Evolutionary conservation across 2,113 vertebrate genomes (phyloP).

Genomic region (Lichenostomus cassidix): DNA sequence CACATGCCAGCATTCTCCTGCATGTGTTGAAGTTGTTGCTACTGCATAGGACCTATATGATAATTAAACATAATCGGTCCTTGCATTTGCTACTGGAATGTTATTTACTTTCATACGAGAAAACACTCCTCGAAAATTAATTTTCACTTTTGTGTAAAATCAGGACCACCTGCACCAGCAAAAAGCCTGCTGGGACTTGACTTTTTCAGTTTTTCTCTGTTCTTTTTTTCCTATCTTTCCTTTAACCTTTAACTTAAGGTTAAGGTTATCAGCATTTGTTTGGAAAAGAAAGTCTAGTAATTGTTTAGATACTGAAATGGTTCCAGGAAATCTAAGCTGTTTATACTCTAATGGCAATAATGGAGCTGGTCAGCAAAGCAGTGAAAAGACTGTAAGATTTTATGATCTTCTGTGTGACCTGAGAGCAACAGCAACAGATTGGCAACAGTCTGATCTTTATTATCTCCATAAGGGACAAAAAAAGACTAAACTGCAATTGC

Average conservation of each 20-base stretch:
- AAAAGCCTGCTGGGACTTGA: neutral
- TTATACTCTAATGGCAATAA: neutral
- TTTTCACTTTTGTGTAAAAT: neutral
- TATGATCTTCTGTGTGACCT: neutral
- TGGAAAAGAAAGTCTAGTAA: neutral
- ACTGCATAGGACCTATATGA: neutral
- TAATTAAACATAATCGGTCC: neutral
- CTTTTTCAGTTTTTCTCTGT: neutral
- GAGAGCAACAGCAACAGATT: neutral
- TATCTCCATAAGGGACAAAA: neutral
- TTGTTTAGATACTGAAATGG: neutral
- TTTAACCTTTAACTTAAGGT: neutral
- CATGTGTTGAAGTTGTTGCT: neutral
- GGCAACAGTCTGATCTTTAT: neutral
- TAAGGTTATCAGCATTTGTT: neutral
- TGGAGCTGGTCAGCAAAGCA: neutral
- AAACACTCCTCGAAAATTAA: neutral
- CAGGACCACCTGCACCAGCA: neutral
- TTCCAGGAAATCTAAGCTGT: neutral
- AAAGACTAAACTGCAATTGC: neutral
- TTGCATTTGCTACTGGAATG: neutral
- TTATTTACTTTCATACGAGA: neutral
- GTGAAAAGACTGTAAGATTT: neutral
- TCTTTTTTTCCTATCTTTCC: neutral
- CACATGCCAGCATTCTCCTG: neutral